Evolutionary conservation across 2,888 invertebrate genomes (phyloP), one percentile per base, ranked within the genome.

Genomic region (Portevinia maculata): DNA sequence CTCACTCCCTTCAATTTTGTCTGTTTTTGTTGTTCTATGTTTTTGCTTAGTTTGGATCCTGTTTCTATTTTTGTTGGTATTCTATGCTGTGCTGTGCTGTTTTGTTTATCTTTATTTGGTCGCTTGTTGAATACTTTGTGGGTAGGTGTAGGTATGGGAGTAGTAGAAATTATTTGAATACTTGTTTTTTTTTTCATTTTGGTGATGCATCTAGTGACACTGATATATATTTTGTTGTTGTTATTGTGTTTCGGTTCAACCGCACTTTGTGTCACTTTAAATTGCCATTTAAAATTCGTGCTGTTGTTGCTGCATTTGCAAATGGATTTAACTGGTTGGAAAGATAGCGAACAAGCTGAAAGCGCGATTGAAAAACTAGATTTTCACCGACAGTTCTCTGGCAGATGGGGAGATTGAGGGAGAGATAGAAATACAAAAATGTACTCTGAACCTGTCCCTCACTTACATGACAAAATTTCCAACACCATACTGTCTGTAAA

Each of bases 61-160:
- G 15, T 19, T 55, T 1, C n/a, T n/a, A n/a, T n/a, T n/a, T n/a
- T n/a, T n/a, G n/a, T n/a, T n/a, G n/a, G n/a, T n/a, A n/a, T n/a
- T n/a, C n/a, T n/a, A n/a, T n/a, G n/a, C 15, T 60, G 30, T 21
- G 13, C 11, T 30, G 19, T 52, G 15, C 19, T 28, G 21, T 65
- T 41, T 50, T 69, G 48, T 34, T 48, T 69, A 28, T 48, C 55
- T 76, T 37, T 55, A 55, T 55, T 57, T 53, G 41, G 48, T 57
- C 70, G 69, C 75, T 76, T 76, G 60, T 76, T 76, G 75, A 76
- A 76, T 76, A 62, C 41, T 75, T 60, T 46, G 60, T 69, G n/a
- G n/a, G 75, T 13, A 9, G 69, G 21, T 34, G 46, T 30, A n/a
- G 17, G 15, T 32, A 9, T 46, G 15, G 52, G 15, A 24, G 30